These are phyloP conservation scores for Palloptera scutellata DNA, from an alignment of 2,888 invertebrate species.

Conservation along the genomic window DNA sequence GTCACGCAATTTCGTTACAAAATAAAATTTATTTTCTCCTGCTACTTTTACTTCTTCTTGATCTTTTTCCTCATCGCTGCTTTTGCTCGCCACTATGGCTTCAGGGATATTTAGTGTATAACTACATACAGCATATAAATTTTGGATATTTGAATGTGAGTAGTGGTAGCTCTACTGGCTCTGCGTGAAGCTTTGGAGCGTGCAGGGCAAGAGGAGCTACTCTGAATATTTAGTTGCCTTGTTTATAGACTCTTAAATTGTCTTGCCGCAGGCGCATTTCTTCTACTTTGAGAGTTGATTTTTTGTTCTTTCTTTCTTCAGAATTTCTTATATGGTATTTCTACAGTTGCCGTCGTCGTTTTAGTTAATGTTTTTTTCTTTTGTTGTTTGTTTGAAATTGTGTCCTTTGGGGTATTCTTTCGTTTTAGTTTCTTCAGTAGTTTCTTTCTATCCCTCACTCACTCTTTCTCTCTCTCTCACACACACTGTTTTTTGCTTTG, in stretches of 20 bases:
- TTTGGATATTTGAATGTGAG: too few relatives aligned
- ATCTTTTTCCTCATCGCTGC: neutral
- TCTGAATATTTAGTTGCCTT: conserved; percentile 21
- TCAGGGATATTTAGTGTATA: neutral
- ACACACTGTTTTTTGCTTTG: too few relatives aligned
- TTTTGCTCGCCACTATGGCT: neutral
- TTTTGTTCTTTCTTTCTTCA: too few relatives aligned
- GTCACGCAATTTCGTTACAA: conserved; percentile 55
- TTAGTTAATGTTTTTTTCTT: too few relatives aligned
- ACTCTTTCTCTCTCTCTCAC: neutral
- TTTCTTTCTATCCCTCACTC: conserved; percentile 16
- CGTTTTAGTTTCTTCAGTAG: conserved; percentile 33
- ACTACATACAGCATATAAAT: too few relatives aligned
- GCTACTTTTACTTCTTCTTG: neutral
- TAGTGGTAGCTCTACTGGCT: too few relatives aligned
- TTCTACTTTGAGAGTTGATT: conserved; percentile 1
- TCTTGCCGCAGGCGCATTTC: conserved; percentile 21
- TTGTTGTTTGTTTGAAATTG: conserved; percentile 26
- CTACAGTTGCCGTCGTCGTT: too few relatives aligned
- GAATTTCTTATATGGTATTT: too few relatives aligned
- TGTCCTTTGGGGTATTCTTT: conserved; percentile 41
- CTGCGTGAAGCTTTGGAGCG: too few relatives aligned
- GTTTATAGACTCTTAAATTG: conserved; percentile 36
- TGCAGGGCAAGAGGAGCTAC: too few relatives aligned
- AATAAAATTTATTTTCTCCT: conserved; percentile 43